A percentile compares a stretch with the other conserved stretches of the same genome.
Conservation (phyloP, 2,113 vertebrate species). For the Myrmecophaga tridactyla region DNA sequence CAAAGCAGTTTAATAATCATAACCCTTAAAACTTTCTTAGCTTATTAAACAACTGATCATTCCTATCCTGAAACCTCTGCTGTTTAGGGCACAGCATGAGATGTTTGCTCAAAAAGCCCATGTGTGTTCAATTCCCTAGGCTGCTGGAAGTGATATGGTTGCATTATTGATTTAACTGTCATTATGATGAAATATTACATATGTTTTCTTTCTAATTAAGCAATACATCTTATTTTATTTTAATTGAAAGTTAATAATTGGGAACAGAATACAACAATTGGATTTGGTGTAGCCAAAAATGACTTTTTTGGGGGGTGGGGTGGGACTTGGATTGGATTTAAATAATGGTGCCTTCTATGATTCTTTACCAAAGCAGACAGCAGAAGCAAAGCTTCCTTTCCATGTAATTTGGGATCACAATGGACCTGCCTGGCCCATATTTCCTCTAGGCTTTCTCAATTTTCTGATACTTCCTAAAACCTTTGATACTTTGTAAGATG, state of each 20-base stretch:
- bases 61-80: neutral
- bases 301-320: neutral
- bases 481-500: neutral
- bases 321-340: neutral
- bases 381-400: neutral
- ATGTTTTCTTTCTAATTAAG: neutral
- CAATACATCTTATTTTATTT: neutral
- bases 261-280: neutral
- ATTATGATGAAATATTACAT: neutral
- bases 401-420: neutral
- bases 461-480: neutral
- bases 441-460: neutral
- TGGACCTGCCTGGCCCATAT: neutral
- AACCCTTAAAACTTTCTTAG: neutral
- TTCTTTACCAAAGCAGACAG: neutral
- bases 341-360: neutral
- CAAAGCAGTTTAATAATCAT: neutral
- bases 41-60: neutral
- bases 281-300: neutral
- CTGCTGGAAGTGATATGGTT: neutral
- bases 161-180: neutral
- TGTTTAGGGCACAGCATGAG: neutral
- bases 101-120: neutral
- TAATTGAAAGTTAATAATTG: neutral
- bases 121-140: neutral